These are phyloP conservation scores for Drosophila nr. fundita DNA, from an alignment of 2,888 invertebrate species.

Conservation along the genomic window DNA sequence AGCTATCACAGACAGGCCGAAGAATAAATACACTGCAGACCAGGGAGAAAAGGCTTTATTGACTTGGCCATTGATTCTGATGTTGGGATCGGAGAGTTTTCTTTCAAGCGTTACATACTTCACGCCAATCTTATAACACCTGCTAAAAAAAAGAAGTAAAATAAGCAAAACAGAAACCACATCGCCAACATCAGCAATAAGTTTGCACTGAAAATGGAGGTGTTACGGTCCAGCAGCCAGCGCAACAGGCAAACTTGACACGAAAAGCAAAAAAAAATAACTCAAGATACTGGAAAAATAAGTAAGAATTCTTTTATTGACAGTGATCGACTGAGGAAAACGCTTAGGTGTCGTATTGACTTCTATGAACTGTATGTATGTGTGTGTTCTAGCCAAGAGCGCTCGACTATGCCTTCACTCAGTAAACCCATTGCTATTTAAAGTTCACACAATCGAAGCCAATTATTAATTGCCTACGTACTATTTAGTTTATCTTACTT, in stretches of 20 bases:
- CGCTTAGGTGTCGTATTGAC: not conserved
- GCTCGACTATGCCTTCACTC: not conserved
- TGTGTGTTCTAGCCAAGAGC: not conserved
- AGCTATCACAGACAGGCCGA: not conserved
- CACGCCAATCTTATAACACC: not conserved
- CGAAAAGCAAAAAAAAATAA: constrained; percentile 26
- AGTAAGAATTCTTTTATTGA: not conserved
- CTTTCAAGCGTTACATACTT: not conserved
- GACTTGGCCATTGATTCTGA: not conserved
- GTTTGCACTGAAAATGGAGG: constrained; percentile 10
- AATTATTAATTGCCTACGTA: not conserved
- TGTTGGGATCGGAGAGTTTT: not conserved
- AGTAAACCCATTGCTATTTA: not conserved
- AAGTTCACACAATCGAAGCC: not conserved
- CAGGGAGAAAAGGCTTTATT: not conserved
- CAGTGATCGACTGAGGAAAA: not conserved
- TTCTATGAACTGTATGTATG: not conserved
- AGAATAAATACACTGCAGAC: not conserved
- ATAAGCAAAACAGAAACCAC: not conserved
- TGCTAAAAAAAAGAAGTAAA: not conserved
- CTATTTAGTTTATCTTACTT: not conserved
- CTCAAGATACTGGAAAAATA: constrained; percentile 5
- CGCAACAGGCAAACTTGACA: constrained; percentile 74
- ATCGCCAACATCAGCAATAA: constrained; percentile 25
- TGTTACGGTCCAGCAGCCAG: not conserved